Base-by-base conservation (phyloP, 2,113 vertebrate species). In the Syngnathus scovelli region DNA sequence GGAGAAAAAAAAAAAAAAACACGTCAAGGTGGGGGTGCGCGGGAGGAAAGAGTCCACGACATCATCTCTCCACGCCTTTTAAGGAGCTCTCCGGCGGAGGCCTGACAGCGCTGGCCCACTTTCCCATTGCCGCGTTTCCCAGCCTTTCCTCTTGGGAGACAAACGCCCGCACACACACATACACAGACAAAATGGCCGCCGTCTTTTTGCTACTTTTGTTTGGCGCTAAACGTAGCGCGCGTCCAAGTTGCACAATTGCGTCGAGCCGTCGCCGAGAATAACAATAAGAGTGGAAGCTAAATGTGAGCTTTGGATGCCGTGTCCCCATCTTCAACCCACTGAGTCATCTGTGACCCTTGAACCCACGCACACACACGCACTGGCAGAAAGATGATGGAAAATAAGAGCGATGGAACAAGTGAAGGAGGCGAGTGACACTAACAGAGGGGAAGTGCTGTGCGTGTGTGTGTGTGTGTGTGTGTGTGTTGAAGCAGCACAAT, bases 41-140 rank as follows among this genome's bases (percentile, higher is more conserved):
- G 41, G 51, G 52, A 67, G 74, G 78, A 79, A 75, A 79, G 83
- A 81, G 75, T 83, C 83, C 68, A 86, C 85, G 83, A 89, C 87
- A 83, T 89, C 87, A 90, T 90, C 88, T 89, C 87, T 87, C 84
- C 88, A 79, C 78, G 76, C 90, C 90, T 90, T 92, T 90, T 92
- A 92, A 89, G 90, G 90, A 89, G 84, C 86, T 88, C 86, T 90
- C 87, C 86, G 87, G 87, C 19, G 83, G 86, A 89, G 85, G 81
- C 80, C 79, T 83, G 73, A 79, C 77, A 86, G 56, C 12, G 65
- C 75, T 90, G 89, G 87, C 88, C 88, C 87, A 90, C 77, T 87
- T 90, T 89, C 85, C 77, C 86, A 86, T 81, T 83, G 78, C 58
- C 77, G 79, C 83, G 78, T 82, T 85, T 80, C 86, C 82, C 85